These are phyloP conservation scores for Enteromius mattozi DNA, from an alignment of 2,797 vertebrate genomes.

Conservation along the genomic window DNA sequence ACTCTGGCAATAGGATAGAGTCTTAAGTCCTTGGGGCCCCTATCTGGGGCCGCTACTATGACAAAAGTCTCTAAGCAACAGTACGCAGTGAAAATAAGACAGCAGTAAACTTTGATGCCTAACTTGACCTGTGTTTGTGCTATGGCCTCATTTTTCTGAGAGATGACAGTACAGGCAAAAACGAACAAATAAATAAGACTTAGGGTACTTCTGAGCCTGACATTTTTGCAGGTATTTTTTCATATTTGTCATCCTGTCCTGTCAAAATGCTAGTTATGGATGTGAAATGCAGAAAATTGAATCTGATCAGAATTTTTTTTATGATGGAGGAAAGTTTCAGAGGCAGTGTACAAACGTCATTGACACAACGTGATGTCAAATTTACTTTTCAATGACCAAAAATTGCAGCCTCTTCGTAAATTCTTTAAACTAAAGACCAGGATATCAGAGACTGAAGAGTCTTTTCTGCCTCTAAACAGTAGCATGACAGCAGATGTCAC, in stretches of 20 bases:
- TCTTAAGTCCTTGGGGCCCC: not conserved
- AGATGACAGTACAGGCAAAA: not conserved
- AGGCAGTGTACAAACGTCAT: not conserved
- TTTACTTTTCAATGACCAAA: not conserved
- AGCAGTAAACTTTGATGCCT: not conserved
- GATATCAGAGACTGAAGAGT: not conserved
- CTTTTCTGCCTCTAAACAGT: not conserved
- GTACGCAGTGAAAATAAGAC: not conserved
- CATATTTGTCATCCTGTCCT: not conserved
- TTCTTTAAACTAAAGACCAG: not conserved
- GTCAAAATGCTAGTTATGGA: not conserved
- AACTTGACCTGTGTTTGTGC: not conserved
- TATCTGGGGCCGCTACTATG: slow-evolving; percentile 16
- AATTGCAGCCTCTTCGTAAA: too few species aligned
- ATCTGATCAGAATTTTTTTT: not conserved
- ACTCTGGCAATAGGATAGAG: not conserved
- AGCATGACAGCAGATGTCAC: not conserved
- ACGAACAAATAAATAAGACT: not conserved
- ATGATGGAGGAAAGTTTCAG: too few species aligned
- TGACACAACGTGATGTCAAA: not conserved
- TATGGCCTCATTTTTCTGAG: too few species aligned
- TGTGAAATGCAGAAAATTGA: not conserved
- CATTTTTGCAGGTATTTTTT: not conserved
- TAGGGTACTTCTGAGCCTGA: not conserved
- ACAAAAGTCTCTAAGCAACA: slow-evolving; percentile 20